Evolutionary conservation across 1,140 invertebrate species (phyloP), one percentile per base, ranked within the genome.

Genomic region (Gyrodactylus salaris): DNA sequence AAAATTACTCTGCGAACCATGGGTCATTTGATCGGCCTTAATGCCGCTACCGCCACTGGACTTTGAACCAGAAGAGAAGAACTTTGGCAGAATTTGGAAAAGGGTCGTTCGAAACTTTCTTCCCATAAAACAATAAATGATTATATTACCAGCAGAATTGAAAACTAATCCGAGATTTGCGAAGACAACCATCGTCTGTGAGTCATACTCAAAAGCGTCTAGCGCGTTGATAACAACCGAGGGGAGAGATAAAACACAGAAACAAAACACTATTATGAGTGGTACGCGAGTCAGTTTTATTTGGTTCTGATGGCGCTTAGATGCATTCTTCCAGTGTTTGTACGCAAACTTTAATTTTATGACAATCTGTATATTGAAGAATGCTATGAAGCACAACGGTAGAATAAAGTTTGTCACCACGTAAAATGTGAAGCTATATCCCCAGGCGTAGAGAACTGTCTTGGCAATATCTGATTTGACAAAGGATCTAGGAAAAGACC

Each of bases 101-200:
- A 71, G 24, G 25, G 70, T 71, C n/a, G 70, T 71, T 1, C 70
- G 70, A 25, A 71, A 71, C 70, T 71, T 71, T 25, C 26, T 21
- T 25, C 70, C 70, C 21, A 71, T 21, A 71, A 71, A 71, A 71
- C 70, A 71, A 25, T 71, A 71, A 25, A 71, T 71, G 7, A 71
- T 24, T 24, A 71, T 24, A n/a, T 71, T 71, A 1, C 21, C 25
- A 7, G 70, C 21, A 16, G 70, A 71, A 25, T 71, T 71, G 23
- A 71, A 20, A 2, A 71, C 20, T 24, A 71, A 20, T 20, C 21
- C 21, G 1, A 71, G 25, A 25, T 71, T 71, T n/a, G 70, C 34
- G 34, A 54, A n/a, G 34, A 54, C 34, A 54, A 54, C n/a, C 34
- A 54, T 7, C 7, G 34, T 54, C n/a, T 54, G 34, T 16, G 7